Evolutionary conservation across 2,113 vertebrate genomes (phyloP).

Genomic region (Corvus cornix): DNA sequence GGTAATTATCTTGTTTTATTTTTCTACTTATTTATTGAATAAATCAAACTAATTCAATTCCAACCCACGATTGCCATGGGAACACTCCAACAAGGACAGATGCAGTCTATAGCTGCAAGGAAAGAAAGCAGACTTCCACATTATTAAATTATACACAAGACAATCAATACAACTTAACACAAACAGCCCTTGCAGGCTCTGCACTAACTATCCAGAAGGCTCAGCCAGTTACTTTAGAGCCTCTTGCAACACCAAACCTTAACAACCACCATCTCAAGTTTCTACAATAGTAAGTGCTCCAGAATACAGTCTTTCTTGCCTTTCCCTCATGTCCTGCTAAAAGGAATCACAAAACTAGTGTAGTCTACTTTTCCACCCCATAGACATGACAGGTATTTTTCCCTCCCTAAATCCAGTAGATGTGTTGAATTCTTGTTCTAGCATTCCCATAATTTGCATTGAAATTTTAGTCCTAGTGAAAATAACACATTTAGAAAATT

Average conservation of each 20-base stretch:
- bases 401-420: neutral
- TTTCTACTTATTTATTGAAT: slow-evolving; percentile 78
- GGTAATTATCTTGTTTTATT: slow-evolving; percentile 76
- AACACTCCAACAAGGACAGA: slow-evolving; percentile 75
- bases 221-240: neutral
- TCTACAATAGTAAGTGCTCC: neutral
- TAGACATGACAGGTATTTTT: neutral
- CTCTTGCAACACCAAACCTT: neutral
- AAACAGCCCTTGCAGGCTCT: slow-evolving; percentile 36
- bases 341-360: neutral
- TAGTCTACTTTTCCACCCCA: neutral
- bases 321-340: neutral
- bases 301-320: neutral
- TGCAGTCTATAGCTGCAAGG: slow-evolving; percentile 37
- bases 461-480: neutral
- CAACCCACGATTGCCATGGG: slow-evolving; percentile 64
- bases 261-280: neutral
- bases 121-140: slow-evolving; percentile 49
- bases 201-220: neutral
- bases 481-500: neutral
- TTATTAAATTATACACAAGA: slow-evolving; percentile 63
- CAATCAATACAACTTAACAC: slow-evolving; percentile 68
- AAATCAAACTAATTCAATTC: slow-evolving; percentile 79
- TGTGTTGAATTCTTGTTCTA: neutral
- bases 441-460: neutral